Evolutionary conservation across 1,140 invertebrate genomes (phyloP).

Genomic region (Hyposmocoma kahamanoa): DNA sequence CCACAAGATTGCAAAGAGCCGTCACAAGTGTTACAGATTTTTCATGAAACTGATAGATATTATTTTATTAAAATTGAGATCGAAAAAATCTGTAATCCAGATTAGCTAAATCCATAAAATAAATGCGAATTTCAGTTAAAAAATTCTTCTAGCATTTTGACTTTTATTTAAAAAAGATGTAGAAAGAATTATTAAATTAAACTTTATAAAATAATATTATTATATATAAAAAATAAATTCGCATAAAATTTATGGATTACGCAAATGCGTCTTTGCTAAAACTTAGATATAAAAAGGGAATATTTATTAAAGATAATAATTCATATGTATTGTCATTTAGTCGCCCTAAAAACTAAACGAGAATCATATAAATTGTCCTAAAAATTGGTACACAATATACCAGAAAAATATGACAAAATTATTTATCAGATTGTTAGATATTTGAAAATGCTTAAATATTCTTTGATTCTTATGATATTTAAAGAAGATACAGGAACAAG

Average conservation of each 20-base stretch:
- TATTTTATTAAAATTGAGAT: constrained; percentile 6
- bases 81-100: constrained; percentile 8
- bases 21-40: too few species aligned
- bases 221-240: constrained; percentile 26
- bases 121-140: constrained; percentile 20
- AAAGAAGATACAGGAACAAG: not conserved
- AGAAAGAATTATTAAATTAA: constrained; percentile 24
- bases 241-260: constrained; percentile 15
- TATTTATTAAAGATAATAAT: constrained; percentile 45
- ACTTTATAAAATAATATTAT: constrained; percentile 1
- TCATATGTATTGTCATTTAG: constrained; percentile 71
- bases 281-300: constrained; percentile 51
- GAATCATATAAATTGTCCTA: constrained; percentile 54
- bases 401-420: not conserved
- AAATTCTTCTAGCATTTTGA: constrained; percentile 25
- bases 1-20: too few species aligned
- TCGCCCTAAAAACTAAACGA: constrained; percentile 70
- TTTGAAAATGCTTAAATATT: not conserved
- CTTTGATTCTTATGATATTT: not conserved
- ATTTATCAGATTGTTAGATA: not conserved
- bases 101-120: constrained; percentile 15
- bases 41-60: too few species aligned
- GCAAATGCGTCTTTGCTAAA: constrained; percentile 25
- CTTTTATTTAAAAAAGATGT: constrained; percentile 49
- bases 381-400: not conserved